These are phyloP conservation scores for Melitaea athalia DNA, from an alignment of 2,888 invertebrate genomes.

Conservation along the genomic window DNA sequence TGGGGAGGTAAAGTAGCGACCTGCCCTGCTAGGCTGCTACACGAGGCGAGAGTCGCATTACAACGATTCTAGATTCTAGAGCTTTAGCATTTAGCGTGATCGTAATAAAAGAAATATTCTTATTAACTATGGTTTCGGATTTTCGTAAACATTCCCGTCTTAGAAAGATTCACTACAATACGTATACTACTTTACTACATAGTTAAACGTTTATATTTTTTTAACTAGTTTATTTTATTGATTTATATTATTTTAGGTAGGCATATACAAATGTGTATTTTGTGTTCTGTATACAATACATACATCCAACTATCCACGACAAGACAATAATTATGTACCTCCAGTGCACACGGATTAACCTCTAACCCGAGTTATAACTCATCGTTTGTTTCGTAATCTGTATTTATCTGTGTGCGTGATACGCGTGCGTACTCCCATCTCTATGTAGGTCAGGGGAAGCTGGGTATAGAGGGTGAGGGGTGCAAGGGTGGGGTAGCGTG, in stretches of 20 bases:
- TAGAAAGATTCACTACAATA: too few relatives aligned
- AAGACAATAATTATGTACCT: constrained; percentile 18
- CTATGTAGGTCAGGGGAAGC: constrained; percentile 70
- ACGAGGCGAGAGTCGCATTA: too few relatives aligned
- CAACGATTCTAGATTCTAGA: too few relatives aligned
- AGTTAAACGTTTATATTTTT: too few relatives aligned
- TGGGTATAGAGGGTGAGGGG: constrained; percentile 51
- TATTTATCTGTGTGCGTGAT: constrained; percentile 37
- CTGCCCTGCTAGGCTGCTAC: too few relatives aligned
- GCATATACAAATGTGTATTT: not conserved
- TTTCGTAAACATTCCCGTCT: too few relatives aligned
- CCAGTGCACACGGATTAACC: constrained; percentile 17
- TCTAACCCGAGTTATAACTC: constrained; percentile 24
- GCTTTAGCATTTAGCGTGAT: too few relatives aligned
- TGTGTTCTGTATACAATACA: too few relatives aligned
- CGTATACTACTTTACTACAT: too few relatives aligned
- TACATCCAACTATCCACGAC: constrained; percentile 5
- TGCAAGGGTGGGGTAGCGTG: constrained; percentile 42
- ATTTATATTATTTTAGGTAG: not conserved
- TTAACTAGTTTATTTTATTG: not conserved
- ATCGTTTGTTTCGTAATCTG: constrained; percentile 34
- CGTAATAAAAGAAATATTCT: too few relatives aligned
- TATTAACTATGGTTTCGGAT: too few relatives aligned
- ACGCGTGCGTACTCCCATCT: constrained; percentile 56
- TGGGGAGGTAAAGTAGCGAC: too few relatives aligned